Evolutionary conservation across 2,888 invertebrate genomes (phyloP).

Genomic region (Diogma glabrata): DNA sequence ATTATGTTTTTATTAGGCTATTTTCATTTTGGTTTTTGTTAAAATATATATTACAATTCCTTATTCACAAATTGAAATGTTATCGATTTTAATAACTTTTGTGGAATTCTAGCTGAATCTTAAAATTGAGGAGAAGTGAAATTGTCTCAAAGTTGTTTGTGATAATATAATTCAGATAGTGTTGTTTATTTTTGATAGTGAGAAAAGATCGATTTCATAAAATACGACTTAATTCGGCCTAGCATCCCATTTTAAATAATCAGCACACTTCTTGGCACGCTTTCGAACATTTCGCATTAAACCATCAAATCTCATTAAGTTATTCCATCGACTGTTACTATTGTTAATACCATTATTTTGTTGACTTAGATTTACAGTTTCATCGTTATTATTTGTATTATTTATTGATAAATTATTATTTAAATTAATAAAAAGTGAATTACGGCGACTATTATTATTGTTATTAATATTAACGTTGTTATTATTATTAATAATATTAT

Average conservation of each 20-base stretch:
- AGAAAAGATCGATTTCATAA: too few species aligned
- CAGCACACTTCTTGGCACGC: slow-evolving; percentile 36
- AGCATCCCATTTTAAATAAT: slow-evolving; percentile 24
- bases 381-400: slow-evolving; percentile 6
- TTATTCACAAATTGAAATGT: background rate
- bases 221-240: too few species aligned
- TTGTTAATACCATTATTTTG: too few species aligned
- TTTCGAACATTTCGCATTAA: slow-evolving; percentile 28
- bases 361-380: slow-evolving; percentile 3
- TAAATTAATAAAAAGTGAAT: slow-evolving; percentile 1
- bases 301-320: slow-evolving; percentile 3
- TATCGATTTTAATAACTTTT: too few species aligned
- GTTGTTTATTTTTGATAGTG: too few species aligned
- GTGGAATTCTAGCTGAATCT: too few species aligned
- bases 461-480: slow-evolving; percentile 4
- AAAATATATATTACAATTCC: background rate
- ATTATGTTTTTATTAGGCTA: background rate
- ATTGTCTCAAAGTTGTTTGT: too few species aligned
- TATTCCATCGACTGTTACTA: too few species aligned
- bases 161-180: too few species aligned
- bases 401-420: slow-evolving; percentile 4
- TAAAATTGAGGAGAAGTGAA: too few species aligned
- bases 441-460: slow-evolving; percentile 1
- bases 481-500: slow-evolving; percentile 4
- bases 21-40: background rate